Percentiles rank a stretch among this genome's conserved stretches.
These are phyloP conservation scores for Eulemur mongoz DNA, from an alignment of 2,797 vertebrate genomes.

Conservation along the genomic window DNA sequence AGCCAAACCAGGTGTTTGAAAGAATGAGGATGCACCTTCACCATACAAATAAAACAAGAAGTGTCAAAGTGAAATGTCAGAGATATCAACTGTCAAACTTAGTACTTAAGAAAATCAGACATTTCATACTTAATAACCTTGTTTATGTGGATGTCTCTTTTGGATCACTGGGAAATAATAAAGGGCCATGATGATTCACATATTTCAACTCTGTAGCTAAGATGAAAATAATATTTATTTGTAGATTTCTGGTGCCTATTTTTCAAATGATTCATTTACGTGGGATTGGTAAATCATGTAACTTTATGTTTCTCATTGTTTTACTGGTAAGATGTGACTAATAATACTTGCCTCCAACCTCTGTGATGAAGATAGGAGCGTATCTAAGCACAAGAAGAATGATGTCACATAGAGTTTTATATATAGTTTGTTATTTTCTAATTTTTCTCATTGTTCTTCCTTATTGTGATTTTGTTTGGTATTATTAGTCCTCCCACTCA, in stretches of 20 bases:
- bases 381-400: neutral
- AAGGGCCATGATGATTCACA: neutral
- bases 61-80: too few species aligned
- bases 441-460: neutral
- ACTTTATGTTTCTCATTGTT: neutral
- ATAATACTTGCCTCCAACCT: neutral
- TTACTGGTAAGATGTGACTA: neutral
- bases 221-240: neutral
- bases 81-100: too few species aligned
- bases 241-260: neutral
- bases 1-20: too few species aligned
- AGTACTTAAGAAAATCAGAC: too few species aligned
- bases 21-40: too few species aligned
- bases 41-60: too few species aligned
- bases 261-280: conserved; percentile 16
- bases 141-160: neutral
- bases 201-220: neutral
- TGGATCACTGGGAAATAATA: neutral
- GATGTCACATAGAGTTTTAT: neutral
- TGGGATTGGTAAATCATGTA: neutral
- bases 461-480: neutral
- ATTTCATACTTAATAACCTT: neutral
- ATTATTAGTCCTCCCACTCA: neutral
- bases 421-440: neutral
- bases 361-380: neutral